Evolutionary conservation across 2,797 vertebrate genomes (phyloP).

Genomic region (Macropus fuliginosus): DNA sequence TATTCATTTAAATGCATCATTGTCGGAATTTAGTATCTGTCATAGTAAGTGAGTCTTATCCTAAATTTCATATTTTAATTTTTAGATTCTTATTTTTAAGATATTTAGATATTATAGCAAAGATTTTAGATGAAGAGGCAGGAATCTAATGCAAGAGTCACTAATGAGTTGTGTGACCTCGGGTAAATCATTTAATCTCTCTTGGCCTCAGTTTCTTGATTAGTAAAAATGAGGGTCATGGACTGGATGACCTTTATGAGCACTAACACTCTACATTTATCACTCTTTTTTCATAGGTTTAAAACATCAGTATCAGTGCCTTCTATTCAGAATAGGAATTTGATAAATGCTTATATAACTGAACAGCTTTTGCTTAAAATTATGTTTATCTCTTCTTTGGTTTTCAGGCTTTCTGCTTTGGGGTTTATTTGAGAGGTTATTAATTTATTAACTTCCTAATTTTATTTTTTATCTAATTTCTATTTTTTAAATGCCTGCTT

Average conservation of each 20-base stretch:
- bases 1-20: slow-evolving; percentile 2
- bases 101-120: neutral
- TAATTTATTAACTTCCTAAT: neutral
- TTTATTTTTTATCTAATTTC: no score
- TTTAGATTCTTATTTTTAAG: slow-evolving; percentile 23
- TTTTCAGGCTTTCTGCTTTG: neutral
- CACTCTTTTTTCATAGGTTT: neutral
- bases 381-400: neutral
- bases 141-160: neutral
- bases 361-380: neutral
- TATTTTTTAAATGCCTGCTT: neutral
- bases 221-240: neutral
- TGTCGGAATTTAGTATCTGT: slow-evolving; percentile 47
- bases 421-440: neutral
- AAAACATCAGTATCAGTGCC: neutral
- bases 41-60: slow-evolving; percentile 64
- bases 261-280: neutral
- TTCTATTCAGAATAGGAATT: neutral
- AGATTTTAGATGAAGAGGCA: neutral
- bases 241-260: neutral
- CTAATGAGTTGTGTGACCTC: neutral
- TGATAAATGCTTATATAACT: neutral
- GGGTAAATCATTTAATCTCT: neutral
- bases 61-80: slow-evolving; percentile 26
- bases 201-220: neutral